Percentiles rank a stretch among this genome's conserved stretches.
phyloP scores from a whole-genome alignment of 2,888 invertebrate species.

The Punctoribates punctum region DNA sequence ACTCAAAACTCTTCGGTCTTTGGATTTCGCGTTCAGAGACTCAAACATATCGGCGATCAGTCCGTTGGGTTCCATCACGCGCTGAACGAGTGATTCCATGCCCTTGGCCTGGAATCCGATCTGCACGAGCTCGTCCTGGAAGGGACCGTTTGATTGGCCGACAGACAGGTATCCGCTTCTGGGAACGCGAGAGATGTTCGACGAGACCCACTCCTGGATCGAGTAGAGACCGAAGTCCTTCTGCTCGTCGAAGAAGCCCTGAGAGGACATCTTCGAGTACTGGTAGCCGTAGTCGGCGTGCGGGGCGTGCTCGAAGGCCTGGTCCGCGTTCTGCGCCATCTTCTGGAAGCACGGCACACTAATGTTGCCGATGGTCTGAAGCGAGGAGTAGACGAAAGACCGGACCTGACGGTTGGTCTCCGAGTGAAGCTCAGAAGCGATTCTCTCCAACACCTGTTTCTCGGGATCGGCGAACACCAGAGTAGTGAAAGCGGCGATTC shows the following conservation, averaged over 20 bases:
- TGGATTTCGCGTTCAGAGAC: slow-evolving; percentile 13
- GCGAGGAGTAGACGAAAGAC: slow-evolving; percentile 51
- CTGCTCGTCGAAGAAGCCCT: slow-evolving; percentile 38
- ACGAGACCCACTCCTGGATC: slow-evolving; percentile 35
- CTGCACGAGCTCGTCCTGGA: slow-evolving; percentile 35
- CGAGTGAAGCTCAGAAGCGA: slow-evolving; percentile 53
- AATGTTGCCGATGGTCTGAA: slow-evolving; percentile 50
- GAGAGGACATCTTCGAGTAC: slow-evolving; percentile 37
- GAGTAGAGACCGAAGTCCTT: slow-evolving; percentile 34
- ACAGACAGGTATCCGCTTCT: slow-evolving; percentile 39
- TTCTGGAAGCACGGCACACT: slow-evolving; percentile 46
- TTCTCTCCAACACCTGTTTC: slow-evolving; percentile 51
- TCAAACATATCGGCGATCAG: slow-evolving; percentile 37
- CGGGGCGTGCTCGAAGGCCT: slow-evolving; percentile 38
- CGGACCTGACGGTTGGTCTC: slow-evolving; percentile 51
- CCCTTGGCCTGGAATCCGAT: slow-evolving; percentile 42
- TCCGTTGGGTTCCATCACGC: slow-evolving; percentile 39
- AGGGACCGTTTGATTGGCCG: slow-evolving; percentile 31
- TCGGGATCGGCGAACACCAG: slow-evolving; percentile 51
- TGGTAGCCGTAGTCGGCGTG: slow-evolving; percentile 33
- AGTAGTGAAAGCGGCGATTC: slow-evolving; percentile 53
- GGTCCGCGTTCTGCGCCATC: slow-evolving; percentile 39
- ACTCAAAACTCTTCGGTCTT: slow-evolving; percentile 21
- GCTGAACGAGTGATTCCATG: slow-evolving; percentile 32
- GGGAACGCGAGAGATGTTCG: slow-evolving; percentile 39